Evolutionary conservation across 2,888 invertebrate genomes (phyloP).

Genomic region (Halictus quadricinctus): DNA sequence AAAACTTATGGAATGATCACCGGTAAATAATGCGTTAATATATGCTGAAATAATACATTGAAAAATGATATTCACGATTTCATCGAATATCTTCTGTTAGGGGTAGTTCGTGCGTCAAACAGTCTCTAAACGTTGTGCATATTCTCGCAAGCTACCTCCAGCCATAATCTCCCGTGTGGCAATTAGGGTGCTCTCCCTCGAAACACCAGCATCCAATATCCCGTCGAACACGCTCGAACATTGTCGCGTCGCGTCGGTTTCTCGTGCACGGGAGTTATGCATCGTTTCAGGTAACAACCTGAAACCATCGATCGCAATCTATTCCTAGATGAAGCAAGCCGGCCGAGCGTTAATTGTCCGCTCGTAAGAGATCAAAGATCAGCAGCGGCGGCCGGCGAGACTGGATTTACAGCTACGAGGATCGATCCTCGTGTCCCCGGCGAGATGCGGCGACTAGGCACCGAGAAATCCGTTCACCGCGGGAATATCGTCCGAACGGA

Average conservation of each 20-base stretch:
- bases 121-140: background rate
- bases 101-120: background rate
- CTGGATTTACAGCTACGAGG: conserved; percentile 1
- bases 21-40: no score
- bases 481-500: conserved; percentile 22
- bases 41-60: no score
- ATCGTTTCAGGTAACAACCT: conserved; percentile 13
- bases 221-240: background rate
- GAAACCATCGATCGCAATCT: conserved; percentile 31
- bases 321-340: conserved; percentile 25
- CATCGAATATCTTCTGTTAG: background rate
- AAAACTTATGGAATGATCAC: no score
- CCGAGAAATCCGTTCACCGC: conserved; percentile 42
- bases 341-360: conserved; percentile 22
- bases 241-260: background rate
- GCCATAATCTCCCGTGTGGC: background rate
- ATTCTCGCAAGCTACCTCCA: background rate
- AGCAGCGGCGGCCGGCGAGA: background rate
- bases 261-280: conserved; percentile 3
- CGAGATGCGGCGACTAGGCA: conserved; percentile 4
- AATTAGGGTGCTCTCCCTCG: background rate
- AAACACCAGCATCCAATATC: background rate
- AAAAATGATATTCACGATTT: background rate
- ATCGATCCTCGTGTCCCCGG: conserved; percentile 14
- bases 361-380: conserved; percentile 48